These are phyloP conservation scores for Ovis canadensis DNA, from an alignment of 2,113 vertebrate genomes.

Conservation along the genomic window DNA sequence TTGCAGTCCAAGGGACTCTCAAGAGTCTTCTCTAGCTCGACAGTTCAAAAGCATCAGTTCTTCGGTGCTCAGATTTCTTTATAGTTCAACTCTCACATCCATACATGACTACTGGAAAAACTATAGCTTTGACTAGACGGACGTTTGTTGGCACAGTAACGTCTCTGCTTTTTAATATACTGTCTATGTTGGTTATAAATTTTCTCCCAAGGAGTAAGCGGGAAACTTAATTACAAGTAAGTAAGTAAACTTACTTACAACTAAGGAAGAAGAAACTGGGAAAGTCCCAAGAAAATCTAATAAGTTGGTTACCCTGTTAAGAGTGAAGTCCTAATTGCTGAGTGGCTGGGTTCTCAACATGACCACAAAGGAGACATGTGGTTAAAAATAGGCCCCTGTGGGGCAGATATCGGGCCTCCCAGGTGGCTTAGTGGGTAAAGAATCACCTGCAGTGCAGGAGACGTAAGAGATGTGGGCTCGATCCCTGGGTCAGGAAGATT, in stretches of 20 bases:
- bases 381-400: background rate
- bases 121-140: background rate
- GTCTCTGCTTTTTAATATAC: background rate
- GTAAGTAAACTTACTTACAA: background rate
- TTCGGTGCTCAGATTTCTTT: background rate
- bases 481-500: background rate
- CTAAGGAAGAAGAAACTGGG: background rate
- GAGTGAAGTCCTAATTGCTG: background rate
- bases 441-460: background rate
- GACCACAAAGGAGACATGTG: background rate
- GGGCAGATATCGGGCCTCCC: background rate
- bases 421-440: background rate
- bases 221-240: background rate
- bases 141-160: background rate
- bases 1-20: too few relatives aligned
- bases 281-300: background rate
- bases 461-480: background rate
- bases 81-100: background rate
- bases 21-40: background rate
- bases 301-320: background rate
- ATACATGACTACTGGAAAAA: background rate
- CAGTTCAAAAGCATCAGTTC: background rate
- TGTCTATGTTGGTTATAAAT: background rate
- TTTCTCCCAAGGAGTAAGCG: background rate
- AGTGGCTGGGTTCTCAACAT: background rate